These are phyloP conservation scores for Pelvicachromis taeniatus DNA, from an alignment of 2,113 vertebrate genomes.

Conservation along the genomic window DNA sequence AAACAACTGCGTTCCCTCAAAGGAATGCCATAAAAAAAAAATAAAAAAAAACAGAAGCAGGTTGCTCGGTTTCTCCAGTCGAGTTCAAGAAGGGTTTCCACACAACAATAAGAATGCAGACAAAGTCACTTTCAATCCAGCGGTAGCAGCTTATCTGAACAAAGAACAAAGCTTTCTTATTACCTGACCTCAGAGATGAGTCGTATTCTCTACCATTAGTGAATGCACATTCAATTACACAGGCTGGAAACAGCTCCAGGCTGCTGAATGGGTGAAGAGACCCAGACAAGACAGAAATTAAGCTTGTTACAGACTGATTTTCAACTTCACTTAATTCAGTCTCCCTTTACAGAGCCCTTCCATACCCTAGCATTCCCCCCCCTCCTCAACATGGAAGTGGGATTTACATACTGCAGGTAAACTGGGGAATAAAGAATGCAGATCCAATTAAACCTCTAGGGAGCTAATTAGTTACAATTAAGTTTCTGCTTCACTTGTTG, in stretches of 20 bases:
- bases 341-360: constrained; percentile 47
- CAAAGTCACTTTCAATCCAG: constrained; percentile 48
- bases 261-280: constrained; percentile 30
- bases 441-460: constrained; percentile 76
- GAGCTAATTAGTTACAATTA: constrained; percentile 83
- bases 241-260: constrained; percentile 55
- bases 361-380: constrained; percentile 13
- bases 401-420: constrained; percentile 80
- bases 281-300: constrained; percentile 67
- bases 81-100: constrained; percentile 5
- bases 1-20: constrained; percentile 50
- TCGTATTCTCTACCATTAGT: constrained; percentile 28
- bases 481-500: constrained; percentile 81
- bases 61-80: constrained; percentile 18
- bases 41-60: constrained; percentile 27
- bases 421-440: constrained; percentile 78
- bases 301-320: constrained; percentile 67
- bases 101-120: constrained; percentile 27
- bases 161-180: constrained; percentile 50
- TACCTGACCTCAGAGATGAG: constrained; percentile 51
- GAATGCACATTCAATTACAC: constrained; percentile 58
- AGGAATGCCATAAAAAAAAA: constrained; percentile 39
- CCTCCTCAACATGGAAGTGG: constrained; percentile 51
- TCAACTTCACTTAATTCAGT: constrained; percentile 70
- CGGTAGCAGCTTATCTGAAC: constrained; percentile 32